Evolutionary conservation across 2,113 vertebrate genomes (phyloP), one percentile per base, ranked within the genome.

Genomic region (Saccopteryx bilineata): DNA sequence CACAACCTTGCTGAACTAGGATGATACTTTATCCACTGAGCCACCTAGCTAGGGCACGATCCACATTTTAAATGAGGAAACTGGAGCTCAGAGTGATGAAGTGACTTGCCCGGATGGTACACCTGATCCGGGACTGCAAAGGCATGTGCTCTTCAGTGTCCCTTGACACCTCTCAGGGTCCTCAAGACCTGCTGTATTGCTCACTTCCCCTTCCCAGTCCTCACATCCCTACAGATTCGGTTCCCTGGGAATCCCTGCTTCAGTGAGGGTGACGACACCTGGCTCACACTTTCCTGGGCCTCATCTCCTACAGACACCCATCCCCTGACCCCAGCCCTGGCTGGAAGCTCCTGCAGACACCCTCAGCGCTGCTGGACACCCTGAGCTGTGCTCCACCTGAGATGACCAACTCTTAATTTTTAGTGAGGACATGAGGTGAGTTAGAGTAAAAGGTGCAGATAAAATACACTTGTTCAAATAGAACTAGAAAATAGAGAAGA

Each of bases 341-440:
- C 46, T 69, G 14, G 13, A 10, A 13, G 0, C 28, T 46, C 24
- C 19, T 10, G 5, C 39, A 56, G 26, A 68, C 54, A 8, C 15
- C 15, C 72, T 50, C 24, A 31, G 23, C 5, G 5, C 24, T 54
- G 8, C 66, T 28, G 58, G 74, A 33, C 60, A 61, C 46, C 65
- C 33, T 0, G 0, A 23, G 11, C 61, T 14, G 1, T 54, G 21
- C 24, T 52, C 75, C 11, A 31, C 50, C n/a, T 31, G 31, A 86
- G 31, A 91, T 58, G 39, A 65, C 66, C 71, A 90, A 18, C 39
- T 72, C 28, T 93, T 69, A 18, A 86, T 52, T 86, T 83, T 71
- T 52, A 85, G 71, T 46, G 60, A 81, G 33, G 19, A 75, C 72
- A 83, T 72, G 33, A 69, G 48, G 24, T 71, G 28, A 58, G 61